phyloP scores from a whole-genome alignment of 2,888 invertebrate genomes.

The Eilema caniola region DNA sequence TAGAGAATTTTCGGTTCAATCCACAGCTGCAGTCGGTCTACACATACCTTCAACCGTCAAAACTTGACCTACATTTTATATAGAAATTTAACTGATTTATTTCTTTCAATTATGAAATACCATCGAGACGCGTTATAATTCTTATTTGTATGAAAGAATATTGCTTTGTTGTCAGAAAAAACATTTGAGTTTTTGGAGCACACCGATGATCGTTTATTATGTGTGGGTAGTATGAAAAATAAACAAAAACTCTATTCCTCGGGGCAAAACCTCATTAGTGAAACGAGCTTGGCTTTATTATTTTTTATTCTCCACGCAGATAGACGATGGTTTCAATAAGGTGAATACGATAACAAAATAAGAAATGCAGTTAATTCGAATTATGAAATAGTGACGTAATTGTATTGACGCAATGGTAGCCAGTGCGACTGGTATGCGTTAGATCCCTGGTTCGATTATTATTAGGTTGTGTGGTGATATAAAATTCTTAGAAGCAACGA shows the following conservation, averaged over 20 bases:
- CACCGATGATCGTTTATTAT: slow-evolving; percentile 1
- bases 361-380: neutral
- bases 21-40: neutral
- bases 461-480: too few species aligned
- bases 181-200: slow-evolving; percentile 8
- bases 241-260: slow-evolving; percentile 11
- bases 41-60: neutral
- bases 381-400: slow-evolving; percentile 3
- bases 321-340: slow-evolving; percentile 15
- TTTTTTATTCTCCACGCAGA: slow-evolving; percentile 10
- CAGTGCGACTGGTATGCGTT: neutral
- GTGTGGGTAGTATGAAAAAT: slow-evolving; percentile 3
- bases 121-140: neutral
- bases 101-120: slow-evolving; percentile 9
- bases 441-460: neutral
- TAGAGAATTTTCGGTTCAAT: neutral
- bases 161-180: slow-evolving; percentile 5
- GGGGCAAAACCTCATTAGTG: slow-evolving; percentile 17
- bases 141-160: slow-evolving; percentile 3
- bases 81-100: neutral
- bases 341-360: slow-evolving; percentile 7
- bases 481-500: too few species aligned
- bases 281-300: slow-evolving; percentile 19
- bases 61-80: slow-evolving; percentile 9
- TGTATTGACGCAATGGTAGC: neutral